Conservation (phyloP, 2,888 invertebrate species). For the Argynnis bischoffii region DNA sequence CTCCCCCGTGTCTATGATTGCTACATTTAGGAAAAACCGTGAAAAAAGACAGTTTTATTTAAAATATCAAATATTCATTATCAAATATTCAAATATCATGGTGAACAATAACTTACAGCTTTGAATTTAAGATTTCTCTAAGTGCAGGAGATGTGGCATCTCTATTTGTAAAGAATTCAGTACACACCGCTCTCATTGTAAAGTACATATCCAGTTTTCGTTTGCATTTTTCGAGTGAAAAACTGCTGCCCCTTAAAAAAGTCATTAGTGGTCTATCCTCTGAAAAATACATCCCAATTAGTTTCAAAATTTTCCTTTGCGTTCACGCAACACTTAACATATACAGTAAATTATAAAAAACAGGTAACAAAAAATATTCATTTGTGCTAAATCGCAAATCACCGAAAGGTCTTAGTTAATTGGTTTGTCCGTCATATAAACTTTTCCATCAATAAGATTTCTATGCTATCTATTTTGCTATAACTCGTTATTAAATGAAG, state of each 20-base stretch:
- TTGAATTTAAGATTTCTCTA: constrained; percentile 82
- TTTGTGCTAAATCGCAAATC: no score
- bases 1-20: no score
- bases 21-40: no score
- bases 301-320: constrained; percentile 76
- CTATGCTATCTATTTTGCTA: no score
- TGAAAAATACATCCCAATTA: constrained; percentile 65
- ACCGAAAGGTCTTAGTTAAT: no score
- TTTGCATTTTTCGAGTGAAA: constrained; percentile 89
- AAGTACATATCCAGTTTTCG: constrained; percentile 92
- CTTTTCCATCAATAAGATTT: background rate
- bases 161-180: constrained; percentile 89
- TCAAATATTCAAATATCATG: no score
- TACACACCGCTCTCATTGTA: constrained; percentile 90
- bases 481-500: no score
- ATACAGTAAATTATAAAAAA: no score
- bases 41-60: no score
- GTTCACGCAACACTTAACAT: background rate
- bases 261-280: constrained; percentile 87
- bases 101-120: constrained; percentile 31
- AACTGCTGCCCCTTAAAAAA: constrained; percentile 89
- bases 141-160: constrained; percentile 86
- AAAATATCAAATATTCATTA: no score
- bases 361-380: no score
- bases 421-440: no score